Conservation (phyloP, 2,113 vertebrate species). For the Crotalus viridis region DNA sequence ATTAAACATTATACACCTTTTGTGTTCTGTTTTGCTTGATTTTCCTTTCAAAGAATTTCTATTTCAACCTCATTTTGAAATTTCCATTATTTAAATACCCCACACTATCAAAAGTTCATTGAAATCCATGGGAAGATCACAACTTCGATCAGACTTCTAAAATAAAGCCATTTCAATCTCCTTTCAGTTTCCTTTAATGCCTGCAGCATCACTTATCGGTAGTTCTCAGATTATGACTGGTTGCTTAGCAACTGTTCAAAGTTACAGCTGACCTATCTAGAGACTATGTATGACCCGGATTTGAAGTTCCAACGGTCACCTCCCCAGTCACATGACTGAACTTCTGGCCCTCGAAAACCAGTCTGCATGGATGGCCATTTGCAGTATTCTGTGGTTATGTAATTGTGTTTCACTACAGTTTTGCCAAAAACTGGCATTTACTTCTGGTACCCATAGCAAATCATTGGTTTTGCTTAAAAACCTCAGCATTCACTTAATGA, state of each 20-base stretch:
- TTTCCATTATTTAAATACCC: not conserved
- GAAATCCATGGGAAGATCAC: not conserved
- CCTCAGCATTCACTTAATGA: not conserved
- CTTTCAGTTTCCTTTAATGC: slow-evolving; percentile 56
- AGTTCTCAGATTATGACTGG: not conserved
- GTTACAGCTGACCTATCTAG: not conserved
- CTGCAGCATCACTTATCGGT: slow-evolving; percentile 33
- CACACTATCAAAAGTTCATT: slow-evolving; percentile 5
- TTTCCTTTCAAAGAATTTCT: not conserved
- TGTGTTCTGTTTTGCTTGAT: not conserved
- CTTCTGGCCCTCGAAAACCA: not conserved
- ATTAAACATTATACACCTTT: not conserved
- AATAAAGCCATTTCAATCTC: slow-evolving; percentile 27
- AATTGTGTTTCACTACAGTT: too few relatives aligned
- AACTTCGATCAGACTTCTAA: not conserved
- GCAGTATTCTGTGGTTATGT: not conserved
- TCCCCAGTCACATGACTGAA: not conserved
- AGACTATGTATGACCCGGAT: not conserved
- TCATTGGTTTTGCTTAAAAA: too few relatives aligned
- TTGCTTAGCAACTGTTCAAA: not conserved
- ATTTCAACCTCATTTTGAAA: not conserved
- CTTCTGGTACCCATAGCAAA: not conserved
- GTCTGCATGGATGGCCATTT: not conserved
- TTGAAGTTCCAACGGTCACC: not conserved
- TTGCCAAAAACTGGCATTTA: not conserved